Evolutionary conservation across 2,113 vertebrate species (phyloP).

Genomic region (Caretta caretta): DNA sequence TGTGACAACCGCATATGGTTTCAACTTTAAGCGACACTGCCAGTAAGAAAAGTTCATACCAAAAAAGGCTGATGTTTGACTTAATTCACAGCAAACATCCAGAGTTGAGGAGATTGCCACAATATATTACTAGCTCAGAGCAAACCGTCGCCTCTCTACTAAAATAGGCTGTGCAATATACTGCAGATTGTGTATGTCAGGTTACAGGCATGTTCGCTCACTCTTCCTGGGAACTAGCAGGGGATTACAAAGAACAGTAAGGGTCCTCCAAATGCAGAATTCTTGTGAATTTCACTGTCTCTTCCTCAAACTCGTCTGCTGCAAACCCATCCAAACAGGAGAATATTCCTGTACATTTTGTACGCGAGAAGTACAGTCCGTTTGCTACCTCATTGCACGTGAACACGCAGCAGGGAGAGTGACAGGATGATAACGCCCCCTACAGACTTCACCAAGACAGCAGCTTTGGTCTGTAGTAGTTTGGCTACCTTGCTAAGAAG

Average conservation of each 20-base stretch:
- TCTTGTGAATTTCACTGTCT: neutral
- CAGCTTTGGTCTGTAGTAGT: neutral
- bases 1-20: neutral
- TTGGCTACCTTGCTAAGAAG: constrained; percentile 11
- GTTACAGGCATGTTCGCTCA: constrained; percentile 44
- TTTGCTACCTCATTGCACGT: neutral
- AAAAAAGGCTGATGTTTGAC: neutral
- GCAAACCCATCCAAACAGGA: neutral
- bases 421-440: neutral
- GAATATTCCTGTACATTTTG: neutral
- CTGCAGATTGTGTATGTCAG: constrained; percentile 41
- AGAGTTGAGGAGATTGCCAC: neutral
- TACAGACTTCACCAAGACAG: neutral
- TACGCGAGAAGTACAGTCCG: neutral
- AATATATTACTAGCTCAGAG: neutral
- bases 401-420: neutral
- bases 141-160: constrained; percentile 21
- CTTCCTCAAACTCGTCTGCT: neutral
- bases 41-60: neutral
- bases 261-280: constrained; percentile 26
- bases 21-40: neutral
- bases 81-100: constrained; percentile 2
- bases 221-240: constrained; percentile 30
- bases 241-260: constrained; percentile 56
- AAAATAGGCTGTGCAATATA: neutral